Percentiles rank a stretch among this genome's conserved stretches.
phyloP scores from a whole-genome alignment of 2,113 vertebrate species.

The Eulemur macaco region DNA sequence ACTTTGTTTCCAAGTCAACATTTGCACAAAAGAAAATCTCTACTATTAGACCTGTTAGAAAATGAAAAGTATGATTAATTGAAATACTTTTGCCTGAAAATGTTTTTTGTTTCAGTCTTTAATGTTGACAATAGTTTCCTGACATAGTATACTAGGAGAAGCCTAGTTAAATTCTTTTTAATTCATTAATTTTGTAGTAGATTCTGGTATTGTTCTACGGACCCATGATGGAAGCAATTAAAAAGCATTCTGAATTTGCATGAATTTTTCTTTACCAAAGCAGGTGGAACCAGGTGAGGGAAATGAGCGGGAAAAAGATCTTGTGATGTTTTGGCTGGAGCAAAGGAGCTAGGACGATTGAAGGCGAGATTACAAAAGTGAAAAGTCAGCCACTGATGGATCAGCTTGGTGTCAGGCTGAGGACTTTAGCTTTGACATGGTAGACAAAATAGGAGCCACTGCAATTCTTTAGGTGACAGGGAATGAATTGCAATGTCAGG shows the following conservation, averaged over 20 bases:
- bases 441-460: neutral
- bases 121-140: neutral
- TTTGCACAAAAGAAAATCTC: constrained; percentile 33
- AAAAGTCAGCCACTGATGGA: neutral
- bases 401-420: neutral
- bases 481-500: neutral
- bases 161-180: neutral
- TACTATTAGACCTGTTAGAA: neutral
- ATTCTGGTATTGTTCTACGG: neutral
- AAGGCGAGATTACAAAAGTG: neutral
- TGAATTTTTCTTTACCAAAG: neutral
- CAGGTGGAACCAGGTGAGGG: neutral
- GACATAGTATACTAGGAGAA: neutral
- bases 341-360: neutral
- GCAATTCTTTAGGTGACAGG: neutral
- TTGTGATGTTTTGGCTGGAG: neutral
- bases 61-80: constrained; percentile 21
- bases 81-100: constrained; percentile 9
- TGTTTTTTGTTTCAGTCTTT: neutral
- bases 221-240: neutral
- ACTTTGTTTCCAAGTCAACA: neutral
- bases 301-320: neutral
- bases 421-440: neutral
- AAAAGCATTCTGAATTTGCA: neutral
- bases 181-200: neutral